A percentile compares a stretch with the other conserved stretches of the same genome.
These are phyloP conservation scores for Exocentrus adspersus DNA, from an alignment of 2,888 invertebrate genomes.

Conservation along the genomic window DNA sequence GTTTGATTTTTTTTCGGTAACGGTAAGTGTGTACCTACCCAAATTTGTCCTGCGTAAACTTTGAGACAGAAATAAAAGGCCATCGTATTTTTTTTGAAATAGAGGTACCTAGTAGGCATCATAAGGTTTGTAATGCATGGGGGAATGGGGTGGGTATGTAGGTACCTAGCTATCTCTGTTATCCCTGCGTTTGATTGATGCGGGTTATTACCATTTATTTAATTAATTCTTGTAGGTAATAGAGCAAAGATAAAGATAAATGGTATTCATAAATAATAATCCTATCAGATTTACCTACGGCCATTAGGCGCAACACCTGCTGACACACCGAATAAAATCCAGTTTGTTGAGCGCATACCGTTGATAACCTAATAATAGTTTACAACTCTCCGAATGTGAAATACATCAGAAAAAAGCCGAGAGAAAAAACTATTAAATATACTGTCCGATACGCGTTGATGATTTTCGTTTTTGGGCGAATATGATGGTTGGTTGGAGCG, in stretches of 20 bases:
- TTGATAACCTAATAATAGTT: background rate
- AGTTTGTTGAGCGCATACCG: background rate
- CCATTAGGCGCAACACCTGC: background rate
- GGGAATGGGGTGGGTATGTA: too few species aligned
- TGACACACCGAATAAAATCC: background rate
- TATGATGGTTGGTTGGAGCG: constrained; percentile 49
- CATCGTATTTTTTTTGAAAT: too few species aligned
- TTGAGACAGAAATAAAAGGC: too few species aligned
- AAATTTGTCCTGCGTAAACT: too few species aligned
- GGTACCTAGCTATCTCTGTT: too few species aligned
- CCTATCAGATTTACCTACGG: background rate
- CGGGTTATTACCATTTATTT: too few species aligned
- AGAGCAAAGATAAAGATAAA: background rate
- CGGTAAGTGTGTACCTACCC: too few species aligned
- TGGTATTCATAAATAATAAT: background rate
- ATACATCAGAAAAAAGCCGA: background rate
- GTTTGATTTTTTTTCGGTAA: too few species aligned
- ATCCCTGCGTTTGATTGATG: too few species aligned
- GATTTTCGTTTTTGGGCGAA: constrained; percentile 46
- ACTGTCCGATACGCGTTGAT: constrained; percentile 44
- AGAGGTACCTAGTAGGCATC: too few species aligned
- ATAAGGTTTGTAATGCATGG: too few species aligned
- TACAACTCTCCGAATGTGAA: background rate
- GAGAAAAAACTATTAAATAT: constrained; percentile 29
- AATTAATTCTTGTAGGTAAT: too few species aligned